Conservation (phyloP, 1,140 invertebrate species). For the Euura saliciscinereae region DNA sequence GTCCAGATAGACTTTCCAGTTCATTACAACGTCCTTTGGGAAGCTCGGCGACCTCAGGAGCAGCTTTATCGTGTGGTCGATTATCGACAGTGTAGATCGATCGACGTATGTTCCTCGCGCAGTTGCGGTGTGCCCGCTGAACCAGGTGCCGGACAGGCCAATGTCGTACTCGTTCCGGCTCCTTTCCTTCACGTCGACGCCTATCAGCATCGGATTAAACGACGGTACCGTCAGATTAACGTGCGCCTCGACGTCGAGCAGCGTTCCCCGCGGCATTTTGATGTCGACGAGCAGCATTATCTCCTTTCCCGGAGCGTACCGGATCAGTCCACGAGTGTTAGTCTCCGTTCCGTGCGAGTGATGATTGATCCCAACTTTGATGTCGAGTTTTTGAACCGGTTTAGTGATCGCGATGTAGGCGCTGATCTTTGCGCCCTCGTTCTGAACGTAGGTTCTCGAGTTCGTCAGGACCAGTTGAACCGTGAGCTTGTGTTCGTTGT, state of each 20-base stretch:
- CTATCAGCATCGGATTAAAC: constrained; percentile 65
- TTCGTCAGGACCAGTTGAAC: constrained; percentile 63
- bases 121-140: constrained; percentile 75
- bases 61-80: constrained; percentile 71
- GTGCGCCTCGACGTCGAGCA: constrained; percentile 65
- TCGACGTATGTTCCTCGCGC: constrained; percentile 74
- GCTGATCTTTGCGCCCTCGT: constrained; percentile 54
- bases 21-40: constrained; percentile 64
- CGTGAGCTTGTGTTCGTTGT: constrained; percentile 63
- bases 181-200: constrained; percentile 64
- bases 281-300: constrained; percentile 60
- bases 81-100: constrained; percentile 65
- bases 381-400: constrained; percentile 57
- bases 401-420: constrained; percentile 55
- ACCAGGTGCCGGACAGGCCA: constrained; percentile 75
- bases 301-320: constrained; percentile 66
- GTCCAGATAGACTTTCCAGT: constrained; percentile 66
- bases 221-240: constrained; percentile 68
- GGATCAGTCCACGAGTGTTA: constrained; percentile 49
- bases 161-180: constrained; percentile 65
- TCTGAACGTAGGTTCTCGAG: constrained; percentile 57
- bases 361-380: constrained; percentile 55
- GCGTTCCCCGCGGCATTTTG: constrained; percentile 59
- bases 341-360: constrained; percentile 44
- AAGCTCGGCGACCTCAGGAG: constrained; percentile 74